Percentiles rank a stretch among this genome's conserved stretches.
These are phyloP conservation scores for Scelioninae gen. 2 DNA, from an alignment of 2,888 invertebrate genomes.

Conservation along the genomic window DNA sequence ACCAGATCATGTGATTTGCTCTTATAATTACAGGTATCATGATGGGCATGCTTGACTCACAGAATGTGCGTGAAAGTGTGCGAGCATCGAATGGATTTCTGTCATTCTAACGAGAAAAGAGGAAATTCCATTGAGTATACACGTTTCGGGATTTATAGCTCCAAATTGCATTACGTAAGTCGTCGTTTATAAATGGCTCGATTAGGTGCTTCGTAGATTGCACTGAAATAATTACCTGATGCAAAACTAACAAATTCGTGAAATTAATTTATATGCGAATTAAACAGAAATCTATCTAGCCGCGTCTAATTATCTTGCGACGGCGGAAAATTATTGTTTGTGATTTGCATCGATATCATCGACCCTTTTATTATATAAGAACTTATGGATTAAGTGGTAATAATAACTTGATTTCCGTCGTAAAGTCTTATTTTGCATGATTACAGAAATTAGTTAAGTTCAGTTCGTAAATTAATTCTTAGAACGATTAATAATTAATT, in stretches of 20 bases:
- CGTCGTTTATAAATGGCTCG: constrained; percentile 35
- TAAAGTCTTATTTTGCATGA: no score
- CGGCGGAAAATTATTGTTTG: no score
- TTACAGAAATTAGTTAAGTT: no score
- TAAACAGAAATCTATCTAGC: background rate
- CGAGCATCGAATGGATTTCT: constrained; percentile 34
- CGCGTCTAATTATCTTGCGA: background rate
- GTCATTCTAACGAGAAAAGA: constrained; percentile 43
- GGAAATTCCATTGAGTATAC: constrained; percentile 39
- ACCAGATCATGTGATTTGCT: constrained; percentile 50
- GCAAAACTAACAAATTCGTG: constrained; percentile 6
- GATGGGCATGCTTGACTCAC: constrained; percentile 22
- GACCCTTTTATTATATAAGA: no score
- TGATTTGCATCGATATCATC: no score
- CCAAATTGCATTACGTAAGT: constrained; percentile 36
- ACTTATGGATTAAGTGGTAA: no score
- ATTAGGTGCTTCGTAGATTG: constrained; percentile 34
- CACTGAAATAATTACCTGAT: constrained; percentile 29
- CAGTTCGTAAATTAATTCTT: no score
- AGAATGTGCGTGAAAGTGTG: constrained; percentile 12
- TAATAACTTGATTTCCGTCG: no score
- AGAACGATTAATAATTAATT: no score
- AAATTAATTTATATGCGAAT: constrained; percentile 13
- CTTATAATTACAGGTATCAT: constrained; percentile 45
- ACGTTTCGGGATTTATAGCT: constrained; percentile 27